phyloP scores from a whole-genome alignment of 1,140 invertebrate species.

The Drosophila leontia region DNA sequence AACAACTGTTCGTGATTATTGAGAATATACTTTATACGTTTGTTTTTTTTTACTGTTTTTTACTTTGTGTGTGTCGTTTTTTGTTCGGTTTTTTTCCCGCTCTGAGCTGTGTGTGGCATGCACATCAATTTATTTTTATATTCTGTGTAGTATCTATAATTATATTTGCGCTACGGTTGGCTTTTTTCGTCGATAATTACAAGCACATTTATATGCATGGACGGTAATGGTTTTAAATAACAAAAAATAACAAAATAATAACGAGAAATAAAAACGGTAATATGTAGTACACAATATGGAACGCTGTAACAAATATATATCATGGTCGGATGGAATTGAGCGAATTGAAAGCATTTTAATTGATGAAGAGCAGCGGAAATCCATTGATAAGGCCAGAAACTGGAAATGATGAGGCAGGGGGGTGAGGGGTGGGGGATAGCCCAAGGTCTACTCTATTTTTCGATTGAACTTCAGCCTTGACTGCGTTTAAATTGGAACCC shows the following conservation, averaged over 20 bases:
- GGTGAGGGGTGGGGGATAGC: neutral
- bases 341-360: conserved; percentile 49
- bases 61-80: conserved; percentile 19
- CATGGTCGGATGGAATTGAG: conserved; percentile 44
- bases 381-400: conserved; percentile 34
- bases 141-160: conserved; percentile 50
- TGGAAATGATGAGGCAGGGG: conserved; percentile 17
- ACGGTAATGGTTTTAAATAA: conserved; percentile 41
- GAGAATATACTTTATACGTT: conserved; percentile 23
- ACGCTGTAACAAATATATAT: conserved; percentile 50
- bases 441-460: conserved; percentile 14
- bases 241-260: conserved; percentile 34
- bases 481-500: conserved; percentile 2
- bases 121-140: conserved; percentile 54
- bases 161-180: conserved; percentile 58
- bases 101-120: conserved; percentile 34
- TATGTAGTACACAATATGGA: conserved; percentile 29
- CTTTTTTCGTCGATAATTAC: conserved; percentile 48
- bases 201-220: conserved; percentile 69
- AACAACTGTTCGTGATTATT: conserved; percentile 50
- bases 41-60: conserved; percentile 27
- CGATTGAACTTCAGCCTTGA: conserved; percentile 28
- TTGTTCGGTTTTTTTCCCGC: conserved; percentile 20
- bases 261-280: conserved; percentile 43
- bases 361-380: conserved; percentile 40